Evolutionary conservation across 2,888 invertebrate species (phyloP).

Genomic region (Drosophila subquinaria): DNA sequence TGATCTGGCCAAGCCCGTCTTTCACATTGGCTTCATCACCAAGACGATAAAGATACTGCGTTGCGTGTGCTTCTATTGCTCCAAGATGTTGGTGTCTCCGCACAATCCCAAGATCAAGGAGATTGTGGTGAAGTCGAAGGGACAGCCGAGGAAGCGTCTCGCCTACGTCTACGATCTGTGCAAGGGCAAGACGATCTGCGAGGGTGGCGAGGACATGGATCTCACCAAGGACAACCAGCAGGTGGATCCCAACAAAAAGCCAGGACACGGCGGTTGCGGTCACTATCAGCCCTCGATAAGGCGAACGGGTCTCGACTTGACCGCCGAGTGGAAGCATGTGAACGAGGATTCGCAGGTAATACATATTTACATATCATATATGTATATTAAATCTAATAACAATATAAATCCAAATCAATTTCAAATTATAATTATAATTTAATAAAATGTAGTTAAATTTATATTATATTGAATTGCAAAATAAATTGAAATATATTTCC

Average conservation of each 20-base stretch:
- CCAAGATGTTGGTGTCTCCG: slow-evolving; percentile 97
- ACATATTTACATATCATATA: no score
- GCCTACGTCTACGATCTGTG: slow-evolving; percentile 99
- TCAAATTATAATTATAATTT: no score
- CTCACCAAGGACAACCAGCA: slow-evolving; percentile 91
- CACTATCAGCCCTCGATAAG: slow-evolving; percentile 98
- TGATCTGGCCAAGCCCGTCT: slow-evolving; percentile 99
- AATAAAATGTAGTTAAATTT: no score
- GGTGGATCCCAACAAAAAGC: slow-evolving; percentile 86
- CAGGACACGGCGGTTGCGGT: slow-evolving; percentile 97
- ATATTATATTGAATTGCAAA: no score
- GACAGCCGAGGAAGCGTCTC: slow-evolving; percentile 96
- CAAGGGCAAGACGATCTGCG: slow-evolving; percentile 99
- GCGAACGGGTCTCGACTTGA: slow-evolving; percentile 95
- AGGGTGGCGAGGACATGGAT: slow-evolving; percentile 99
- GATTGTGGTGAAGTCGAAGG: slow-evolving; percentile 97
- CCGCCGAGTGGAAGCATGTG: slow-evolving; percentile 99
- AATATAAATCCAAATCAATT: no score
- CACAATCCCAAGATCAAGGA: slow-evolving; percentile 89
- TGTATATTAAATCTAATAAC: no score
- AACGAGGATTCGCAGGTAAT: slow-evolving; percentile 98
- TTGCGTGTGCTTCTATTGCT: slow-evolving; percentile 99
- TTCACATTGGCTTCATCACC: slow-evolving; percentile 98
- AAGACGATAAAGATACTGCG: slow-evolving; percentile 99
- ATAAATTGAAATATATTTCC: no score